Evolutionary conservation across 2,113 vertebrate species (phyloP), one percentile per base, ranked within the genome.

Genomic region (Axis porcinus): DNA sequence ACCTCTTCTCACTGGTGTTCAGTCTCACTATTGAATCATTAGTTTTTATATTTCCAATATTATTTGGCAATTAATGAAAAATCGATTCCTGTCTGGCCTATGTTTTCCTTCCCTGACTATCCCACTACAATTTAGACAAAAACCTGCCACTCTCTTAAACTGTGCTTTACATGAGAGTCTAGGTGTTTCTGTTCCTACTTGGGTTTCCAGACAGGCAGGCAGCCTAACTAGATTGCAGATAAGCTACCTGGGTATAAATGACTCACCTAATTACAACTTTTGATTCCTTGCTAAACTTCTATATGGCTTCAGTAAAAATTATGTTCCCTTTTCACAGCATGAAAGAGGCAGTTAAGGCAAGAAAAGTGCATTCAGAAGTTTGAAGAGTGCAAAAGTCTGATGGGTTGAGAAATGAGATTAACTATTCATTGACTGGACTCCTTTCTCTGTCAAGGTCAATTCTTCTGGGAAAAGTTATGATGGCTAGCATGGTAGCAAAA

Each of bases 301-400:
- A 12, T 58, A 30, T 25, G 74, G 43, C 82, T 89, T 96, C 79
- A 70, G 57, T 47, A 92, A 96, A 93, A 79, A 90, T 40, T 50
- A 94, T 60, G 57, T 94, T 96, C 43, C 43, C 94, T 96, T 98
- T 95, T 96, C 86, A 76, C 52, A 95, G 79, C 45, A 79, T 45
- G 78, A 67, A 93, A 96, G 57, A 96, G 52, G 43, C 79, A 57
- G 83, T 85, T 93, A 92, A 97, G 67, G 43, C n/a, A 92, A 97
- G 76, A 92, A 94, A 91, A 91, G 79, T 50, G 17, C 0, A 1
- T 83, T 95, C 33, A 60, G 67, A 92, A 64, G 47, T 91, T 91
- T 62, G 40, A 94, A 96, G 36, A 79, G 25, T 52, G 0, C 45
- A 91, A 78, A 15, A 57, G 21, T 94, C 82, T 87, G 91, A 91